A percentile compares a stretch with the other conserved stretches of the same genome.
Conservation (phyloP, 1,140 invertebrate genomes). For the Microplitis mediator region DNA sequence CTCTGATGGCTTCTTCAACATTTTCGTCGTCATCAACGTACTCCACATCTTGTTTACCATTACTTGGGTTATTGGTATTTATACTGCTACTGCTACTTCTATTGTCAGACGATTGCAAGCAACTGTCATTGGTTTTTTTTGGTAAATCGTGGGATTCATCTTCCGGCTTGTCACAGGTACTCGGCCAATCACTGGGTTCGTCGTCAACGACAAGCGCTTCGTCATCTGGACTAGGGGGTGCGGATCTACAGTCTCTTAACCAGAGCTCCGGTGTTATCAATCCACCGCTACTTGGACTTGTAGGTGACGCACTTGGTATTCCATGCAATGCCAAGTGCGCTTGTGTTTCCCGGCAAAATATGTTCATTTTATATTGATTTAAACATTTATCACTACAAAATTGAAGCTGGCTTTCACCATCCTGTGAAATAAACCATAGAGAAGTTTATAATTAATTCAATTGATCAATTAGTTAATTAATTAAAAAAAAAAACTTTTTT, state of each 20-base stretch:
- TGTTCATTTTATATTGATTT: constrained; percentile 95
- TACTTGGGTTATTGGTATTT: background rate
- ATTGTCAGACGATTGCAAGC: too few relatives aligned
- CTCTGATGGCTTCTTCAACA: constrained; percentile 21
- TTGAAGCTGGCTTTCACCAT: constrained; percentile 78
- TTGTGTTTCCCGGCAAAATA: constrained; percentile 89
- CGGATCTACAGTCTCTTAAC: constrained; percentile 77
- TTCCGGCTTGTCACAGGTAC: constrained; percentile 48
- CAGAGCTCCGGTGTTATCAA: constrained; percentile 88
- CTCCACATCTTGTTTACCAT: background rate
- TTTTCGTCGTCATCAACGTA: constrained; percentile 21
- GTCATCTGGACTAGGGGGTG: constrained; percentile 65
- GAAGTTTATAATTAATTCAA: background rate
- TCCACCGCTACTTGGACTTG: constrained; percentile 53
- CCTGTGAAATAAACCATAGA: constrained; percentile 55
- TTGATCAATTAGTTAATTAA: background rate
- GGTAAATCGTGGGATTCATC: constrained; percentile 36
- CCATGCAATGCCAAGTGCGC: constrained; percentile 83
- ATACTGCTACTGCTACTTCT: background rate
- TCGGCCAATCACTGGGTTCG: constrained; percentile 39
- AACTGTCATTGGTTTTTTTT: background rate
- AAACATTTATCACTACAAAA: constrained; percentile 90
- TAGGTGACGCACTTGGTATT: constrained; percentile 52
- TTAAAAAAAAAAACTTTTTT: background rate
- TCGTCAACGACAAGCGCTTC: constrained; percentile 52